phyloP scores from a whole-genome alignment of 2,888 invertebrate species.

The Volucella zonaria region DNA sequence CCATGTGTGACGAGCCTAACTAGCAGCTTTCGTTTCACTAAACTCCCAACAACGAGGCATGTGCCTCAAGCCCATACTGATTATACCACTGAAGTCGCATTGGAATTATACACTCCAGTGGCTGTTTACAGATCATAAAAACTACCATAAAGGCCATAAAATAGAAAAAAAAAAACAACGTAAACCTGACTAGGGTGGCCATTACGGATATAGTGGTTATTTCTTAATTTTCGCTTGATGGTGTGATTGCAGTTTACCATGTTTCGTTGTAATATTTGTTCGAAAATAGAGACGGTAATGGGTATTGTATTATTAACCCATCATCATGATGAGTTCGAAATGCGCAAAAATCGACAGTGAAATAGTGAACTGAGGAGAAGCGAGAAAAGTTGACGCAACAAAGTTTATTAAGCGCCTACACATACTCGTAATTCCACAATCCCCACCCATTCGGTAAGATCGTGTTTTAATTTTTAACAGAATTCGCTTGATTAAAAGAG shows the following conservation, averaged over 20 bases:
- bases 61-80: no score
- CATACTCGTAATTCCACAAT: no score
- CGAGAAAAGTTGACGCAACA: no score
- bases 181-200: neutral
- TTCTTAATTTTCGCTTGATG: constrained; percentile 15
- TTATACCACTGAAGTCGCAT: neutral
- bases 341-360: neutral
- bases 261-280: neutral
- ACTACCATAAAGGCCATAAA: constrained; percentile 10
- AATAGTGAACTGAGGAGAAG: no score
- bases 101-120: constrained; percentile 17
- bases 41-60: no score
- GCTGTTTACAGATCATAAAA: constrained; percentile 41
- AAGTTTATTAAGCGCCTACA: no score
- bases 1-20: no score
- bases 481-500: no score
- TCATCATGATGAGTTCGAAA: neutral
- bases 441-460: no score
- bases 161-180: neutral
- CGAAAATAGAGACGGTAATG: constrained; percentile 9
- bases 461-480: no score
- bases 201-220: neutral
- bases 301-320: neutral
- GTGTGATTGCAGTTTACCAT: constrained; percentile 10
- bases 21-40: no score